Evolutionary conservation across 2,888 invertebrate species (phyloP), one percentile per base, ranked within the genome.

Genomic region (Chydorus sphaericus): DNA sequence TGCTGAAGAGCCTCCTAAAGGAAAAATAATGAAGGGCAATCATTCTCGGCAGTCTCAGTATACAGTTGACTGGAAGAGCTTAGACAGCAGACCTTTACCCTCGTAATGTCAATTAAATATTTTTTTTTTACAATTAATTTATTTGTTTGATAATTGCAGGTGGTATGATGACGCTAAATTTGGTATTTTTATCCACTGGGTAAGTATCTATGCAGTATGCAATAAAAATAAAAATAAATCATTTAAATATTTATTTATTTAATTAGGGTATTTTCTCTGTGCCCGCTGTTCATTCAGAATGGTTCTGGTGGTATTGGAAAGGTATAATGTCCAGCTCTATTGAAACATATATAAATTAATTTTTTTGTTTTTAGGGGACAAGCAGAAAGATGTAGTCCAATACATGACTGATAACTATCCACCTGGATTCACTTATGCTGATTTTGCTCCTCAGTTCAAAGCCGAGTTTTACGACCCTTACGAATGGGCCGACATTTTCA

Each of bases 201-300:
- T n/a, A n/a, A n/a, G n/a, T n/a, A n/a, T n/a, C n/a, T n/a, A n/a
- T n/a, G n/a, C n/a, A n/a, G n/a, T n/a, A n/a, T n/a, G n/a, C n/a
- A n/a, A n/a, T n/a, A n/a, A n/a, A n/a, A n/a, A n/a, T n/a, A n/a
- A n/a, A n/a, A n/a, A n/a, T n/a, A n/a, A n/a, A n/a, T n/a, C n/a
- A n/a, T n/a, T n/a, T n/a, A n/a, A n/a, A n/a, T n/a, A n/a, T 48
- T 91, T n/a, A n/a, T n/a, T n/a, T n/a, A n/a, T n/a, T n/a, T n/a
- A n/a, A n/a, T n/a, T n/a, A n/a, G 89, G 93, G 93, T 1, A 86
- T 93, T 0, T 94, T 83, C 66, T 81, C 88, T 0, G 93, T 93
- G 11, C 93, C 91, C 1, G 84, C 87, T 66, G 86, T 81, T 69
- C 80, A 81, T 0, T 54, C 44, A 1, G 93, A 91, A 73, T 94